Conservation (phyloP, 2,888 invertebrate genomes). For the Cataglyphis livida region DNA sequence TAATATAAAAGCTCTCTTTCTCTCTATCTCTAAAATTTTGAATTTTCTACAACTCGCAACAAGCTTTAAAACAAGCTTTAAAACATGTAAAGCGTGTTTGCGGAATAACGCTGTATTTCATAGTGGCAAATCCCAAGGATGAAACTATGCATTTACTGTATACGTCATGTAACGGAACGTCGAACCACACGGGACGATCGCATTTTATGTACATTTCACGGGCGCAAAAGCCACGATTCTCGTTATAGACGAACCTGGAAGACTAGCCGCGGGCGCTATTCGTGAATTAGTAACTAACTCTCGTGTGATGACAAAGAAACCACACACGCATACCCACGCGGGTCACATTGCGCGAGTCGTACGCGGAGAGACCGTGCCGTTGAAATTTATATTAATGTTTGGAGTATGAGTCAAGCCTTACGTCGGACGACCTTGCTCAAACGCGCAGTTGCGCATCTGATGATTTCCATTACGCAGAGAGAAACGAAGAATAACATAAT, state of each 20-base stretch:
- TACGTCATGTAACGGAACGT: slow-evolving; percentile 25
- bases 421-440: slow-evolving; percentile 31
- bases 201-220: slow-evolving; percentile 20
- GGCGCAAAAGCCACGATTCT: slow-evolving; percentile 4
- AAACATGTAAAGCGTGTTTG: not conserved
- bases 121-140: not conserved
- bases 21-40: not conserved
- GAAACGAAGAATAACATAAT: slow-evolving; percentile 44
- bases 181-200: slow-evolving; percentile 24
- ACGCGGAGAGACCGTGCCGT: slow-evolving; percentile 33
- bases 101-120: slow-evolving; percentile 1
- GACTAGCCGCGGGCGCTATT: slow-evolving; percentile 48
- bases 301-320: not conserved
- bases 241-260: slow-evolving; percentile 57
- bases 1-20: not conserved
- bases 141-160: slow-evolving; percentile 24
- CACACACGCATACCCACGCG: not conserved
- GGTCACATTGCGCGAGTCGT: slow-evolving; percentile 34
- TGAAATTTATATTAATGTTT: slow-evolving; percentile 80
- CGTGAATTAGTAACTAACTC: slow-evolving; percentile 66
- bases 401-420: slow-evolving; percentile 68
- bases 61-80: not conserved
- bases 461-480: slow-evolving; percentile 54
- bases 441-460: slow-evolving; percentile 46
- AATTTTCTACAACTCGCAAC: not conserved